These are phyloP conservation scores for Cladopsammia gracilis DNA, from an alignment of 64 coral and sea anemone genomes.

Conservation along the genomic window DNA sequence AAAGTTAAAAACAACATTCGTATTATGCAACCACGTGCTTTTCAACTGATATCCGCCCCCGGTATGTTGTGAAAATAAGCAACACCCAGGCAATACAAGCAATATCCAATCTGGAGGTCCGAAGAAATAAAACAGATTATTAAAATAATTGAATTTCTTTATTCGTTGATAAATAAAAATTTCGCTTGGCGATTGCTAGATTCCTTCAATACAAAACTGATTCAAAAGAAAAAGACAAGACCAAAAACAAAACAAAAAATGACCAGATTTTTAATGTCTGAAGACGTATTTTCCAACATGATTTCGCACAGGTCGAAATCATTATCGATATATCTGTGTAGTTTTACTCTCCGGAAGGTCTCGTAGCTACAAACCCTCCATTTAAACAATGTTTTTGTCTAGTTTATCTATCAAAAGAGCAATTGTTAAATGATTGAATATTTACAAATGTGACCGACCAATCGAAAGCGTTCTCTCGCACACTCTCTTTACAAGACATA, in stretches of 20 bases:
- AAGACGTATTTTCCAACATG: too few relatives aligned
- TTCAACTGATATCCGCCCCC: neutral
- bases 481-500: slow-evolving; percentile 75
- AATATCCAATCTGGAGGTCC: neutral
- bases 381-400: slow-evolving; percentile 94
- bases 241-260: too few relatives aligned
- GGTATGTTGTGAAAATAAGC: neutral
- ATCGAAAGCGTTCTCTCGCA: slow-evolving; percentile 59
- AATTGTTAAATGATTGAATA: slow-evolving; percentile 96
- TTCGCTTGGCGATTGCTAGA: too few relatives aligned
- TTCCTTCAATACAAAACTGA: too few relatives aligned
- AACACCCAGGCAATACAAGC: neutral
- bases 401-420: slow-evolving; percentile 35
- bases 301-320: neutral
- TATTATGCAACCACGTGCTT: neutral
- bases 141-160: neutral
- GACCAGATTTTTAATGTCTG: too few relatives aligned
- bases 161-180: too few relatives aligned
- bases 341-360: neutral
- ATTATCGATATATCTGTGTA: neutral
- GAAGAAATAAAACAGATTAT: too few relatives aligned
- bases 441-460: slow-evolving; percentile 74
- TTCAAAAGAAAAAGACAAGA: too few relatives aligned
- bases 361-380: slow-evolving; percentile 68
- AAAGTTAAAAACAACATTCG: neutral